A percentile compares a stretch with the other conserved stretches of the same genome.
phyloP scores from a whole-genome alignment of 2,797 vertebrate species.

The Denticeps clupeoides region DNA sequence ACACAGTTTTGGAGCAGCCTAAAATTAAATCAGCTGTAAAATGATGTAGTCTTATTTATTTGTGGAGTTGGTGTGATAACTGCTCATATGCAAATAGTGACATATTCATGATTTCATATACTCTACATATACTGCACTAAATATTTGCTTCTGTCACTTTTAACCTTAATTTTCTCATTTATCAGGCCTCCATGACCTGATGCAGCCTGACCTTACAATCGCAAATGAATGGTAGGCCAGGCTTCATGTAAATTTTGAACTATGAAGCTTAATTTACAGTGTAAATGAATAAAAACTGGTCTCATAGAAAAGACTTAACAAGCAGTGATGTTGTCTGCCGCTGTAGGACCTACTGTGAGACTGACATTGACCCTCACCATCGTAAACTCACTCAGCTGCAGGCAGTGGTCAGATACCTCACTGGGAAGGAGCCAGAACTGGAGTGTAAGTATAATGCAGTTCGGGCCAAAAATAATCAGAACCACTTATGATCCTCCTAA shows the following conservation, averaged over 20 bases:
- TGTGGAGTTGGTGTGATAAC: no score
- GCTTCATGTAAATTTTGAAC: not conserved
- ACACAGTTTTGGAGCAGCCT: not conserved
- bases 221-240: constrained; percentile 84
- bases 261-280: not conserved
- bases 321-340: not conserved
- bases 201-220: constrained; percentile 80
- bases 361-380: constrained; percentile 82
- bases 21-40: not conserved
- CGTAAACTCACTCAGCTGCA: constrained; percentile 80
- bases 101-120: no score
- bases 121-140: no score
- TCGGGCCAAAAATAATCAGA: no score
- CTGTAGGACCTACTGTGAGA: constrained; percentile 87
- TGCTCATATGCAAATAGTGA: no score
- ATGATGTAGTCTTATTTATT: not conserved
- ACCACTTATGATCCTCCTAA: no score
- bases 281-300: not conserved
- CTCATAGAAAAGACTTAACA: not conserved
- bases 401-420: constrained; percentile 76
- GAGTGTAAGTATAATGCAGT: constrained; percentile 82
- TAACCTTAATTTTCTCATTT: not conserved
- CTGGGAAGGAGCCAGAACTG: constrained; percentile 74
- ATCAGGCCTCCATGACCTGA: constrained; percentile 88
- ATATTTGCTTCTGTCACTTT: not conserved